A percentile compares a stretch with the other conserved stretches of the same genome.
These are phyloP conservation scores for Macropodus opercularis DNA, from an alignment of 2,797 vertebrate species.

Conservation along the genomic window DNA sequence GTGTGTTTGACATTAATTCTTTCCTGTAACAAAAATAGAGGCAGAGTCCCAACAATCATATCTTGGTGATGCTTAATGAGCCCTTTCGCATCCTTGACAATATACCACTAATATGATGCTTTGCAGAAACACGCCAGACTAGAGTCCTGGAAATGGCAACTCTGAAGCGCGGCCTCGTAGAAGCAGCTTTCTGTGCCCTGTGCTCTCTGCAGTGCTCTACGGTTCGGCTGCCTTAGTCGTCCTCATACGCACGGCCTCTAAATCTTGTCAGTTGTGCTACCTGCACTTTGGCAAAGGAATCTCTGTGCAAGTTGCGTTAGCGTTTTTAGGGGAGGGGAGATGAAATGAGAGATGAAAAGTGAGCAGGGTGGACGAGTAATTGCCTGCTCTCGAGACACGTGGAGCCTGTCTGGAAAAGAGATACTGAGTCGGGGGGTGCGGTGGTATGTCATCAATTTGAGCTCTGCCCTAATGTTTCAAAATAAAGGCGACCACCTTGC, in stretches of 20 bases:
- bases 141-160: slow-evolving; percentile 70
- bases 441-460: slow-evolving; percentile 67
- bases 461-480: slow-evolving; percentile 67
- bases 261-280: slow-evolving; percentile 13
- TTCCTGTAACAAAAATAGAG: slow-evolving; percentile 73
- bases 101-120: slow-evolving; percentile 79
- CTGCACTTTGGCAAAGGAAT: slow-evolving; percentile 19
- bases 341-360: slow-evolving; percentile 53
- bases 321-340: slow-evolving; percentile 6
- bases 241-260: not conserved
- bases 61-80: slow-evolving; percentile 75
- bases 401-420: slow-evolving; percentile 73
- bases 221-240: slow-evolving; percentile 3
- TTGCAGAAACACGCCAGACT: slow-evolving; percentile 70
- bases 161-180: slow-evolving; percentile 52
- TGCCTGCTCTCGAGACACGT: slow-evolving; percentile 62
- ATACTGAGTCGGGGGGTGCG: slow-evolving; percentile 21
- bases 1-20: slow-evolving; percentile 44
- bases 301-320: not conserved
- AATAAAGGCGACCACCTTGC: slow-evolving; percentile 73
- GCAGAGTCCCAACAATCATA: slow-evolving; percentile 77
- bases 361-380: slow-evolving; percentile 51
- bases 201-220: not conserved
- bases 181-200: slow-evolving; percentile 18
- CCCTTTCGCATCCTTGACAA: slow-evolving; percentile 76